Percentiles rank a stretch among this genome's conserved stretches.
phyloP scores from a whole-genome alignment of 1,140 invertebrate species.

The Glomeris maerens region DNA sequence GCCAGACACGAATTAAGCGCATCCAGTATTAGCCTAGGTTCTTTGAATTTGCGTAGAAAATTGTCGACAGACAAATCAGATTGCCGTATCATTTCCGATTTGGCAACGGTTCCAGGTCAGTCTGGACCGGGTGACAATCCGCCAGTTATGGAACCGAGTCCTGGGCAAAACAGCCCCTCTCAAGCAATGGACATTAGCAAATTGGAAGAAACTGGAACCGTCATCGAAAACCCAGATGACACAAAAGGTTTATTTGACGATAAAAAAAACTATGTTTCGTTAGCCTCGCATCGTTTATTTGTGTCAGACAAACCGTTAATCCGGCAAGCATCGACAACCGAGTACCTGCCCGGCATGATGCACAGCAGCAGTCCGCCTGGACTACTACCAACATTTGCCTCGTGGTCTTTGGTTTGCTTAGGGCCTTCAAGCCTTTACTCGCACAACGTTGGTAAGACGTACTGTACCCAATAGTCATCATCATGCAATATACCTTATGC shows the following conservation, averaged over 20 bases:
- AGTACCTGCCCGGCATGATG: slow-evolving; percentile 80
- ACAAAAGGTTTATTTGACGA: too few relatives aligned
- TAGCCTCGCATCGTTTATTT: slow-evolving; percentile 6
- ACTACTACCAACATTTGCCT: slow-evolving; percentile 74
- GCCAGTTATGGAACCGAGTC: too few relatives aligned
- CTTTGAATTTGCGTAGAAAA: too few relatives aligned
- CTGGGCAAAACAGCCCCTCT: too few relatives aligned
- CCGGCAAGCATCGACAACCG: slow-evolving; percentile 63
- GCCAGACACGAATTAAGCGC: background rate
- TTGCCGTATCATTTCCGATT: background rate
- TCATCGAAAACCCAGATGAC: too few relatives aligned
- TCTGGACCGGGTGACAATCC: slow-evolving; percentile 25
- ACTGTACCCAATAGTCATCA: background rate
- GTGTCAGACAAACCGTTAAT: slow-evolving; percentile 42
- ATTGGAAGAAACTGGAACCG: too few relatives aligned
- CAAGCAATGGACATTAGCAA: too few relatives aligned
- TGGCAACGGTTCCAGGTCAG: slow-evolving; percentile 23
- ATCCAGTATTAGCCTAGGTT: background rate
- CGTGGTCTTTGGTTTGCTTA: slow-evolving; percentile 80
- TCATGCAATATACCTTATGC: slow-evolving; percentile 3
- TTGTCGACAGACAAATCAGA: slow-evolving; percentile 5
- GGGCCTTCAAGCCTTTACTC: slow-evolving; percentile 82
- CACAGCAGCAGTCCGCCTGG: slow-evolving; percentile 59
- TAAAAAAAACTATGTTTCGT: too few relatives aligned
- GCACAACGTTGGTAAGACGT: slow-evolving; percentile 57